phyloP scores from a whole-genome alignment of 2,113 vertebrate genomes.

The Odontesthes bonariensis region DNA sequence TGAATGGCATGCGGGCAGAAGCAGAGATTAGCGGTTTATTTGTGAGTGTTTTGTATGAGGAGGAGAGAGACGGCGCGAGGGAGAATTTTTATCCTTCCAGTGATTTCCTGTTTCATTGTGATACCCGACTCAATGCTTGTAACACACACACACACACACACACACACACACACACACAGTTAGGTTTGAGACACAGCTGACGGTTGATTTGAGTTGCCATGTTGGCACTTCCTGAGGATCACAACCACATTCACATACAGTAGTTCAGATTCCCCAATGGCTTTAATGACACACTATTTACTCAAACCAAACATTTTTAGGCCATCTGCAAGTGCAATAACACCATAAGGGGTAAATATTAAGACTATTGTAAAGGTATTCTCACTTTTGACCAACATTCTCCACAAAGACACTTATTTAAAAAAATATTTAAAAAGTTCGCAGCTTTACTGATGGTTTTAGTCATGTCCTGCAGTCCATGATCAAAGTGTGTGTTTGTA shows the following conservation, averaged over 20 bases:
- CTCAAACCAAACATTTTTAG: slow-evolving; percentile 12
- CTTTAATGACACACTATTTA: slow-evolving; percentile 24
- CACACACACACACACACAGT: slow-evolving; percentile 1
- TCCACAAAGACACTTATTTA: background rate
- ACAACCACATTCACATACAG: slow-evolving; percentile 49
- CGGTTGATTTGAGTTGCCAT: slow-evolving; percentile 42
- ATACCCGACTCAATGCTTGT: slow-evolving; percentile 44
- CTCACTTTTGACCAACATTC: background rate
- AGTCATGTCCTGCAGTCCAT: background rate
- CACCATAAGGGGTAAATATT: background rate
- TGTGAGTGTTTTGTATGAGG: slow-evolving; percentile 61
- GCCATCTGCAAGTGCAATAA: slow-evolving; percentile 30
- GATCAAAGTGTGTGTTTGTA: background rate
- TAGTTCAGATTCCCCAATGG: slow-evolving; percentile 24
- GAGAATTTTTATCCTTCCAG: slow-evolving; percentile 53
- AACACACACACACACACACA: slow-evolving; percentile 35
- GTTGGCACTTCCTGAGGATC: slow-evolving; percentile 63
- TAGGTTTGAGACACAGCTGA: slow-evolving; percentile 63
- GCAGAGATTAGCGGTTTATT: slow-evolving; percentile 75
- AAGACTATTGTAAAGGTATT: background rate
- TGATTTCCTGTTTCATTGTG: slow-evolving; percentile 80
- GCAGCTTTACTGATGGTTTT: background rate
- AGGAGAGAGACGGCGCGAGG: slow-evolving; percentile 19
- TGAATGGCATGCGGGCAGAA: slow-evolving; percentile 71
- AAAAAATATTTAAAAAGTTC: background rate